Evolutionary conservation across 2,888 invertebrate species (phyloP).

Genomic region (Diadegma fenestrale): DNA sequence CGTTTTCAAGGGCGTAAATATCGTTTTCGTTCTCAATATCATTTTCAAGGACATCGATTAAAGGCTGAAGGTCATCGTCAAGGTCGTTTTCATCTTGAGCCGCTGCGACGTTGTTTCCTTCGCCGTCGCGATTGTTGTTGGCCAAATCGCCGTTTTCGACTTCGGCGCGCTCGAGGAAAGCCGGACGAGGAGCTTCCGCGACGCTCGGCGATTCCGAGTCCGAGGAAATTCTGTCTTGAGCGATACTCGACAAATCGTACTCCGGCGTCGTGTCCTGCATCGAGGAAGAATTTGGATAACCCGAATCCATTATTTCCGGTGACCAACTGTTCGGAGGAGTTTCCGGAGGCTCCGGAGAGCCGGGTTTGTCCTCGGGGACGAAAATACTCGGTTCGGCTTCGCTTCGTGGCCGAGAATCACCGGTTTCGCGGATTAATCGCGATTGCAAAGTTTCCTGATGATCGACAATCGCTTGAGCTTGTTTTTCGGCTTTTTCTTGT

Average conservation of each 20-base stretch:
- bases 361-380: conserved; percentile 62
- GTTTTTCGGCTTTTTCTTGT: not conserved
- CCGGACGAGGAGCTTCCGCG: conserved; percentile 75
- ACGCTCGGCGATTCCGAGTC: conserved; percentile 74
- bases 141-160: conserved; percentile 86
- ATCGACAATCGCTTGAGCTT: not conserved
- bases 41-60: conserved; percentile 78
- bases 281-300: conserved; percentile 81
- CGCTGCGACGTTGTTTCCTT: conserved; percentile 85
- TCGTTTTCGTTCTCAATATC: conserved; percentile 82
- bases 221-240: conserved; percentile 72
- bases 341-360: conserved; percentile 72
- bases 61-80: conserved; percentile 77
- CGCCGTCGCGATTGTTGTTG: conserved; percentile 86
- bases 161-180: conserved; percentile 58
- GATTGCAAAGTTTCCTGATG: not conserved
- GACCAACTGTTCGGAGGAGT: conserved; percentile 78
- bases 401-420: not conserved
- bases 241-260: conserved; percentile 78
- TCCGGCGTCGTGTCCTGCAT: conserved; percentile 80
- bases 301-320: conserved; percentile 81
- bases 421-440: not conserved
- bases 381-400: conserved; percentile 26
- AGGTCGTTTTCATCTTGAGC: conserved; percentile 70
- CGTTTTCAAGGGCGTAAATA: conserved; percentile 79